phyloP scores from a whole-genome alignment of 2,113 vertebrate genomes.

The Aegotheles bennettii region DNA sequence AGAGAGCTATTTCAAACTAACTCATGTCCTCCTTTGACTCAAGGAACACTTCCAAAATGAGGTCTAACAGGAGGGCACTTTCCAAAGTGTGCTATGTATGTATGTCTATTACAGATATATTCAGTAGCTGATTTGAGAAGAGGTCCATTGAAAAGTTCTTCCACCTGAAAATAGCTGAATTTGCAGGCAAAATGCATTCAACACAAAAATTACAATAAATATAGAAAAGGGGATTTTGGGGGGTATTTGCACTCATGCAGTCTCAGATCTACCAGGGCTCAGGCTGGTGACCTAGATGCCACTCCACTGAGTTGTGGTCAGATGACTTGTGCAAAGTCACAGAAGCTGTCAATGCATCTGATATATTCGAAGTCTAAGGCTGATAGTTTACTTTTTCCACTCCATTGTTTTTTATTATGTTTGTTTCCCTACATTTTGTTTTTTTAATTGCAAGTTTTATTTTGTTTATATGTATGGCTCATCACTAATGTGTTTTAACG shows the following conservation, averaged over 20 bases:
- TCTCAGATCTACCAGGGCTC: background rate
- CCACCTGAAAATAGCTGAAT: background rate
- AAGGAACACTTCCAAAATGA: no score
- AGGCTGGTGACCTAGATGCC: no score
- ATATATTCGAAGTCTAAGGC: background rate
- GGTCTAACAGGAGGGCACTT: background rate
- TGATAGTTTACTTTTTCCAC: background rate
- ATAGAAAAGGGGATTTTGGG: background rate
- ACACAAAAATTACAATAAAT: background rate
- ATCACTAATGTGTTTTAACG: slow-evolving; percentile 26
- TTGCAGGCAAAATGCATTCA: background rate
- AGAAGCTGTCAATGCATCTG: background rate
- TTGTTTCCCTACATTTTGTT: slow-evolving; percentile 32
- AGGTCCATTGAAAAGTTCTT: background rate
- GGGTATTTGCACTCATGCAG: background rate
- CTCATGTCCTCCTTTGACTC: fast-evolving
- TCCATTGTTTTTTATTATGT: background rate
- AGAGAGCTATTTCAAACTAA: background rate
- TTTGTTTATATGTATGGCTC: background rate
- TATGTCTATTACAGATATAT: background rate
- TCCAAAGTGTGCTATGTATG: background rate
- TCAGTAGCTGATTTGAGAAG: background rate
- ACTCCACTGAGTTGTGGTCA: background rate
- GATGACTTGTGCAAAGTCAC: background rate
- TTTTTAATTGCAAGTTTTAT: slow-evolving; percentile 40